A percentile compares a stretch with the other conserved stretches of the same genome.
These are phyloP conservation scores for Gallinago media DNA, from an alignment of 2,113 vertebrate genomes.

Conservation along the genomic window DNA sequence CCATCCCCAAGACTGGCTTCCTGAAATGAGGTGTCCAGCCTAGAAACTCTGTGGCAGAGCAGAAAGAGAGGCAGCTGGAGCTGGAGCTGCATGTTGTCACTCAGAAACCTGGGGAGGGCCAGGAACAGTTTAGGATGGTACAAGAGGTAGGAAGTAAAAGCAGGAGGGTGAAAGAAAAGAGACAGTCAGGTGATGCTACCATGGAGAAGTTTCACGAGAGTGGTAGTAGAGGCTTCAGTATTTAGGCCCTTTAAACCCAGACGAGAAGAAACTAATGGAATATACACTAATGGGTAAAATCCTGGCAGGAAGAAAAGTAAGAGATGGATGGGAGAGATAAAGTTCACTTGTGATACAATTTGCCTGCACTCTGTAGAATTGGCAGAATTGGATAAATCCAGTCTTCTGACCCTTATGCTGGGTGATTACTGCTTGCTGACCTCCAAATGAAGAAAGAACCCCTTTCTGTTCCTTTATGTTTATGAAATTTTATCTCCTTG, in stretches of 20 bases:
- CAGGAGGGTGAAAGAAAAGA: neutral
- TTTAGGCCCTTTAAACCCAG: neutral
- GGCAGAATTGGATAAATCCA: neutral
- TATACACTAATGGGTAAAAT: neutral
- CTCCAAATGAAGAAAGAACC: neutral
- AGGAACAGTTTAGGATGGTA: neutral
- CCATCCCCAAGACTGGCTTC: neutral
- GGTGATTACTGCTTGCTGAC: neutral
- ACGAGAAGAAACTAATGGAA: neutral
- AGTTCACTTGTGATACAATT: neutral
- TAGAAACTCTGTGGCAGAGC: neutral
- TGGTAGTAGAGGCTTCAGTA: neutral
- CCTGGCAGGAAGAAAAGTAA: neutral
- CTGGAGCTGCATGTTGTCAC: neutral
- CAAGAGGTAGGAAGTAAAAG: neutral
- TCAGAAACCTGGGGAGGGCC: neutral
- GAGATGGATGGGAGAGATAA: neutral
- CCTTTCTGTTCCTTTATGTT: neutral
- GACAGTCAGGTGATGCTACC: neutral
- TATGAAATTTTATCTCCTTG: neutral
- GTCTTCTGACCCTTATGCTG: neutral
- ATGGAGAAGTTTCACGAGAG: neutral
- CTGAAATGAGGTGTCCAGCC: accelerated
- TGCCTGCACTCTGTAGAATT: neutral
- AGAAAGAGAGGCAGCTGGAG: neutral